Conservation (phyloP, 2,113 vertebrate species). For the Lagopus muta region DNA sequence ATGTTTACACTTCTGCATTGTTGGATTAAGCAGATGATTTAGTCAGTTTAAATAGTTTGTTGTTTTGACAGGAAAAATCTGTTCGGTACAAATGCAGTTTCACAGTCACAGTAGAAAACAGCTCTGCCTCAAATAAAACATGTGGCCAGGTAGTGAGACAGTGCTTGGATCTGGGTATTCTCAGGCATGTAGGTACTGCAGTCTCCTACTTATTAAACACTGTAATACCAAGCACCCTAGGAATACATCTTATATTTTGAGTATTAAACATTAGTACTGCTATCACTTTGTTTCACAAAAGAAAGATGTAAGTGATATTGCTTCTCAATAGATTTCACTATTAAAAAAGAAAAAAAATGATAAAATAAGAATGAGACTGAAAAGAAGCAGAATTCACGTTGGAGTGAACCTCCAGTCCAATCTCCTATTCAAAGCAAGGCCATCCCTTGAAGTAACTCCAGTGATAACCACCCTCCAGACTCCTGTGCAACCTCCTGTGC, state of each 20-base stretch:
- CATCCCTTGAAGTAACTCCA: neutral
- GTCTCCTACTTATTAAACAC: neutral
- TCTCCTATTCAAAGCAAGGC: neutral
- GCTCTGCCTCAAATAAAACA: neutral
- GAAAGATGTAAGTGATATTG: no score
- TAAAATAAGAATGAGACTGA: neutral
- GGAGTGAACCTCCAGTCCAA: neutral
- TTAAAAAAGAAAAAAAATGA: no score
- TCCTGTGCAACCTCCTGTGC: neutral
- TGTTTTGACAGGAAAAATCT: neutral
- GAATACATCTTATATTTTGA: neutral
- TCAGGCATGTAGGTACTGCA: neutral
- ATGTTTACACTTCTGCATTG: neutral
- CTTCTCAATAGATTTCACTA: neutral
- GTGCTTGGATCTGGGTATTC: neutral
- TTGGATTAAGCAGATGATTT: neutral
- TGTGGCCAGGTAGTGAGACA: fast-evolving
- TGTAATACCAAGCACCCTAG: neutral
- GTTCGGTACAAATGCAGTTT: neutral
- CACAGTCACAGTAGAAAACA: neutral
- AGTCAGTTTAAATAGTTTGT: neutral
- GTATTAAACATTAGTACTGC: neutral
- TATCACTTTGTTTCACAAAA: neutral
- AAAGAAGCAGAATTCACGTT: neutral
- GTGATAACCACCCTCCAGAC: no score